Base-by-base conservation (phyloP, 2,113 vertebrate species). In the Channa maculata region DNA sequence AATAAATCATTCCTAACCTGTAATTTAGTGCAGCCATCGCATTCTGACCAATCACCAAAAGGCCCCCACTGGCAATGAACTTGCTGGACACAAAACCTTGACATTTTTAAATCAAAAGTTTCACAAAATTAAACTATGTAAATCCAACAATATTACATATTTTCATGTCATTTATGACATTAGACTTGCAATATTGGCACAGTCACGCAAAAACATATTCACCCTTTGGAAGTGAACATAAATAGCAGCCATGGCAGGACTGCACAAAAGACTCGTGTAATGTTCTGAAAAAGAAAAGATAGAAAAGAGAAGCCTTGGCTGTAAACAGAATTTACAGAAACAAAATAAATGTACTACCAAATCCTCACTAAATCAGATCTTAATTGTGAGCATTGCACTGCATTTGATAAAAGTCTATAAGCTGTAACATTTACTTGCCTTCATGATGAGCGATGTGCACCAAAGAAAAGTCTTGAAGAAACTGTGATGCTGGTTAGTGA, bases 11-110 rank as follows among this genome's bases (percentile, higher is more conserved):
- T 71, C 2, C 45, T 61, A 33, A 93, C 92, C 91, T 92, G 89
- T 66, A 54, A 66, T 34, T 76, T 94, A 36, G 94, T 95, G 78
- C 97, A 98, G 51, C 95, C 95, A 12, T 94, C 94, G 63, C 97
- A 98, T 49, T 94, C 95, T 0, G 96, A 96, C 97, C 97, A 98
- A 3, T 92, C 89, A 7, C 93, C 94, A 77, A 91, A 97, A 10
- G 92, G 64, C 41, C 87, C 93, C 96, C 97, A 99, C 75, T 53
- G 91, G 77, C 97, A 99, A 52, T 95, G 61, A 53, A 89, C 57
- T 3, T 39, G 14, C 46, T 75, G 57, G 6, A 12, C 0, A 68
- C 85, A 88, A 60, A 75, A 69, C 41, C 89, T 91, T 65, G 3
- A 10, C 68, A 66, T 63, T 12, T 59, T 33, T 8, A 9, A 37